Evolutionary conservation across 2,113 vertebrate genomes (phyloP), one percentile per base, ranked within the genome.

Genomic region (Syngnathus scovelli): DNA sequence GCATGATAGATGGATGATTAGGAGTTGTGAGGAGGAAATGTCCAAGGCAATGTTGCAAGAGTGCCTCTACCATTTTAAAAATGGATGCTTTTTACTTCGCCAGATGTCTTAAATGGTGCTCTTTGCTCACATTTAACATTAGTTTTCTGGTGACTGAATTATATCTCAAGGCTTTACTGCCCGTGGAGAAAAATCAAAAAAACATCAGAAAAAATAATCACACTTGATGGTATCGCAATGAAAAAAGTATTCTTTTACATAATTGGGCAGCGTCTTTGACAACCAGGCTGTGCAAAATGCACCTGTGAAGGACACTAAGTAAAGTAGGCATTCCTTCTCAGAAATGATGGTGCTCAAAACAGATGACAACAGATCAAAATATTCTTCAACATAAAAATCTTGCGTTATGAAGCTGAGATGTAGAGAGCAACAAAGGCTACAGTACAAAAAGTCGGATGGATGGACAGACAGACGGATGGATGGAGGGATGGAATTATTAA

Each of bases 11-110:
- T 48, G 27, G 62, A 64, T 64, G 62, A 36, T 33, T 62, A 76
- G 72, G 65, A 64, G 66, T 33, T 23, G 55, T 68, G 72, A 52
- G 59, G 38, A 55, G 63, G 61, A 69, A 75, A 68, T 72, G 71
- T 36, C 41, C 23, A 63, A 58, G 55, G 76, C 46, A 58, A 49
- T 66, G 41, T 18, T 39, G 23, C 81, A 74, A 73, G 77, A 3
- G 83, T 7, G 83, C 52, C 51, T 78, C 80, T 68, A 79, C 77
- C 78, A 75, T 82, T 85, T 80, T 70, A 67, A 79, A 60, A 75
- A 67, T 48, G 27, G 67, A 68, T 27, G 82, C 76, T 84, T 87
- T 85, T 83, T 81, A 71, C 80, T 76, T 74, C 74, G 76, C 72
- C 23, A 49, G 69, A 79, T 79, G 61, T 69, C 44, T 74, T 69